Base-by-base conservation (phyloP, 2,797 vertebrate species). In the Lophotriccus pileatus region DNA sequence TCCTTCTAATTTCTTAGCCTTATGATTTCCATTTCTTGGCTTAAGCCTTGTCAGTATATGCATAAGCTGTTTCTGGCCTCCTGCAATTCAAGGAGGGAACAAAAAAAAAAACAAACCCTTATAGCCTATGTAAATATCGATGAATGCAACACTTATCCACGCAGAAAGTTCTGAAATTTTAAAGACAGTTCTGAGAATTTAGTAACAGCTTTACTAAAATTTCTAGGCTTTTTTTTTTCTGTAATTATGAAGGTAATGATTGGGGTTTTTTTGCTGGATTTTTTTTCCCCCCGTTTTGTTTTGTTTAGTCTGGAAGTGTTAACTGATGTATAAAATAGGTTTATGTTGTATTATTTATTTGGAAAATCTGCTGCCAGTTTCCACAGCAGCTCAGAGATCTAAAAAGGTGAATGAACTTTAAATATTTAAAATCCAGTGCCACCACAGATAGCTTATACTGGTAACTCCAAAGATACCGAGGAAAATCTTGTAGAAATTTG, bases 261-360 rank as follows among this genome's bases (percentile, higher is more conserved):
- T n/a, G n/a, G n/a, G n/a, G n/a, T n/a, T 23, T 2, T 68, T 77
- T 64, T 10, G 7, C 16, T 50, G 27, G 49, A 52, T 52, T 52
- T 52, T 52, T 49, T 6, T 27, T 41, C 20, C 43, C 43, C 41
- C 5, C 20, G 5, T 41, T 41, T 75, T 69, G 9, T 50, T 72
- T 52, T 69, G 8, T 70, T 81, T 64, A 50, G 7, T 55, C 7
- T 84, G n/a, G 78, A 93, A 72, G 30, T 72, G 64, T 37, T 92
- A 89, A 91, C 49, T 64, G 60, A 85, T 55, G 46, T 93, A 88
- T 91, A 82, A 91, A 92, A 84, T 92, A 72, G 9, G 22, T 78
- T 56, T 80, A 78, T 49, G 43, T 55, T 93, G 37, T 69, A 89
- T 78, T 90, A 84, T 94, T 96, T 95, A 96, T 92, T 94, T 92